phyloP scores from a whole-genome alignment of 2,113 vertebrate genomes.

The Falco punctatus region DNA sequence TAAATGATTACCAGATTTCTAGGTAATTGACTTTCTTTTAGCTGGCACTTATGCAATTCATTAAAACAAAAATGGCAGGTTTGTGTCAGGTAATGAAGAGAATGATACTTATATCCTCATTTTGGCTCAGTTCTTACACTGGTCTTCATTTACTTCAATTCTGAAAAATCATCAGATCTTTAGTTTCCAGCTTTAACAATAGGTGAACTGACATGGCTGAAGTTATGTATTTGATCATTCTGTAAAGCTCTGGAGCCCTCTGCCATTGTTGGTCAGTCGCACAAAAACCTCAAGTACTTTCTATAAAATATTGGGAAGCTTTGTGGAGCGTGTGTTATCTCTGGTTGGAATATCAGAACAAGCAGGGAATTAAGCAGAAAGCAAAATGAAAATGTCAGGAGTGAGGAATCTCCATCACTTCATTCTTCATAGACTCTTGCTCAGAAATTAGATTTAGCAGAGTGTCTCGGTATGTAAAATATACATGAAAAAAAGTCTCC shows the following conservation, averaged over 20 bases:
- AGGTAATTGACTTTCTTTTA: not conserved
- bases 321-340: not conserved
- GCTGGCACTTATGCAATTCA: not conserved
- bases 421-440: not conserved
- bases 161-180: not conserved
- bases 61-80: not conserved
- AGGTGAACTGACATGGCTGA: not conserved
- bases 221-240: not conserved
- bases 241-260: not conserved
- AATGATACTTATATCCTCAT: not conserved
- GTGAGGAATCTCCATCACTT: not conserved
- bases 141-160: not conserved
- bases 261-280: not conserved
- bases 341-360: not conserved
- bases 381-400: not conserved
- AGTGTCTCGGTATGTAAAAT: not conserved
- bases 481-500: not conserved
- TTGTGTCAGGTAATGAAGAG: not conserved
- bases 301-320: not conserved
- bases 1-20: not conserved
- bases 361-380: not conserved
- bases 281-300: not conserved
- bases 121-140: not conserved
- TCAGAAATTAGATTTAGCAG: not conserved
- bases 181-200: not conserved